Evolutionary conservation across 1,140 invertebrate genomes (phyloP), one percentile per base, ranked within the genome.

Genomic region (Bombus sibiricus): DNA sequence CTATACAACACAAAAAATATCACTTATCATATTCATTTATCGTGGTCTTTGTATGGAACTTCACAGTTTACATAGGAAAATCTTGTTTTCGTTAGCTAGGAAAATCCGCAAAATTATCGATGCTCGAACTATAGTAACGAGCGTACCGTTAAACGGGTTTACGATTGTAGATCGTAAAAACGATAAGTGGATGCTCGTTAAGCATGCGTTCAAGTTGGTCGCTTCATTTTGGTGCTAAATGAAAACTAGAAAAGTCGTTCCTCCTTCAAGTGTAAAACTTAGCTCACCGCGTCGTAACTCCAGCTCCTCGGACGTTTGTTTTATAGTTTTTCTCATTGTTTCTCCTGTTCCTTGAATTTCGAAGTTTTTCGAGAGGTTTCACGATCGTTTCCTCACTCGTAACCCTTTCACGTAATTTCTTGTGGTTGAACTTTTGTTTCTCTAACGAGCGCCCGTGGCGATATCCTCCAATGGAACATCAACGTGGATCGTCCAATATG

Each of bases 171-270:
- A 84, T 89, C 90, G 87, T 93, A 92, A 92, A 83, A 93, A 78
- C 88, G 90, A 88, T 91, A 92, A 92, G 92, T 91, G 90, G 89
- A 88, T 91, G 89, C 87, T 92, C 90, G 92, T 93, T 93, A 92
- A 93, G 88, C 79, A 90, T 87, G 77, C 92, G 81, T 88, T 88
- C 87, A 91, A 89, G 62, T 62, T 47, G 37, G 79, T 28, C 28
- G 43, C 18, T 82, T 57, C 43, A 18, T 41, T 28, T 22, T 69
- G 79, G 72, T 72, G 82, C 37, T 90, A 83, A 92, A 91, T 90
- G 89, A 91, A 92, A 92, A 89, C 85, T 91, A 86, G 88, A 84
- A 88, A 88, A 92, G 88, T 89, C 87, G 86, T 92, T 92, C 18
- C 28, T 53, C 22, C 62, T 25, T 28, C 28, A 22, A 57, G 37